These are phyloP conservation scores for Ceraclea dissimilis DNA, from an alignment of 2,888 invertebrate species.

Conservation along the genomic window DNA sequence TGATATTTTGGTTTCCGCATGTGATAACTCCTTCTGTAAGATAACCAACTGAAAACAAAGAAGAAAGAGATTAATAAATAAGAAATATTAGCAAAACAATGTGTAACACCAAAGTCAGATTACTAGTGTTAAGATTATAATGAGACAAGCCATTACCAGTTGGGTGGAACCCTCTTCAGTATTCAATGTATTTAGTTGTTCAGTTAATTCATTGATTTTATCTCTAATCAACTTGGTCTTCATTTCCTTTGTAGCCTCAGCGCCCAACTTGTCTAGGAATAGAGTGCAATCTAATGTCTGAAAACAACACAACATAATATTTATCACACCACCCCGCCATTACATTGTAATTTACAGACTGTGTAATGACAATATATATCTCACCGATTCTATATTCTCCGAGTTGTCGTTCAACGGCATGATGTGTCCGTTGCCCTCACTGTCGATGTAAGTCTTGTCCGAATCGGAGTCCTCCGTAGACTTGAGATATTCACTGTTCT, in stretches of 20 bases:
- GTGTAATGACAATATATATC: background rate
- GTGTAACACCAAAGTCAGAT: background rate
- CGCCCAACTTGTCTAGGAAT: slow-evolving; percentile 14
- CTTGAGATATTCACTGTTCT: slow-evolving; percentile 11
- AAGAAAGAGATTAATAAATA: background rate
- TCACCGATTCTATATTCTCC: background rate
- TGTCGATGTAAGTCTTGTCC: background rate
- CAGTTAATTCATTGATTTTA: slow-evolving; percentile 21
- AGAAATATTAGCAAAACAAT: too few species aligned
- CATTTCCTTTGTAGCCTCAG: slow-evolving; percentile 18
- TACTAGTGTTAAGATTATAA: background rate
- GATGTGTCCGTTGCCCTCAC: background rate
- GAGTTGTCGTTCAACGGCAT: background rate
- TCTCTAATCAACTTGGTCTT: slow-evolving; percentile 18
- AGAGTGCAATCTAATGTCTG: slow-evolving; percentile 16
- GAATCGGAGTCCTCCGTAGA: slow-evolving; percentile 10
- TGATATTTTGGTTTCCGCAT: slow-evolving; percentile 14
- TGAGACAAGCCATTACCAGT: slow-evolving; percentile 10
- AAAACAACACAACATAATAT: slow-evolving; percentile 1
- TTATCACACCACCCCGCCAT: background rate
- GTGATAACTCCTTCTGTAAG: slow-evolving; percentile 15
- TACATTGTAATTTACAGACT: too few species aligned
- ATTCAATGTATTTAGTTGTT: slow-evolving; percentile 15
- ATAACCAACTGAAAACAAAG: slow-evolving; percentile 9
- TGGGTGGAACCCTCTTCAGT: slow-evolving; percentile 16